Base-by-base conservation (phyloP, 2,797 vertebrate genomes). In the Adelosebastes latens region DNA sequence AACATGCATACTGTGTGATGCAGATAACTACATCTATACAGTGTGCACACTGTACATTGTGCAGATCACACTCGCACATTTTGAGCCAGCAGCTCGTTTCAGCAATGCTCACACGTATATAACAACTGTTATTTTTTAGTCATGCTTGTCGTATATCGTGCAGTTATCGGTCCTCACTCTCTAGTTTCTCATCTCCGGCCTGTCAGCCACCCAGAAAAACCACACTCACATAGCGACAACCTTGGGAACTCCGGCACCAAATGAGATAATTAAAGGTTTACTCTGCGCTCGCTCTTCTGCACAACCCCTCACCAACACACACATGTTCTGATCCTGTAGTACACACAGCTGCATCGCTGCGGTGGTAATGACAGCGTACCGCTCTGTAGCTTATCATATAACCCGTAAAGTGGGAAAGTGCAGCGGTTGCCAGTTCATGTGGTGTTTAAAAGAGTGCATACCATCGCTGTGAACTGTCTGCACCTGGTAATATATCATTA, bases 181-280 rank as follows among this genome's bases (percentile, higher is more conserved):
- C 60, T 52, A 6, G 25, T 67, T 75, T 71, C 72, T 60, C 70
- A 75, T 82, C 66, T 64, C 24, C 58, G 18, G 72, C 27, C 52
- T 55, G 46, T 73, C 61, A 55, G 62, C 87, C 81, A 75, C 32
- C 58, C 66, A 84, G 60, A 49, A 83, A 83, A 84, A 88, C 74
- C 83, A 65, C 85, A 79, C 55, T 83, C 64, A 22, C 84, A 69
- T 24, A 68, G 80, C 25, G 39, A 73, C 79, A 87, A 74, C 80
- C 89, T 78, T 88, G 88, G 77, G 89, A 92, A 89, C 84, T 61
- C 39, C 69, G 83, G 65, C 84, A 75, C 77, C 55, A 82, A 81
- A 88, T 87, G 58, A 68, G 81, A 91, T 92, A 90, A 93, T 94
- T 90, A 88, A 88, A 90, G 87, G 86, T 90, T 90, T 80, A 46